phyloP scores from a whole-genome alignment of 1,140 invertebrate species.

The Pseudoatta argentina region DNA sequence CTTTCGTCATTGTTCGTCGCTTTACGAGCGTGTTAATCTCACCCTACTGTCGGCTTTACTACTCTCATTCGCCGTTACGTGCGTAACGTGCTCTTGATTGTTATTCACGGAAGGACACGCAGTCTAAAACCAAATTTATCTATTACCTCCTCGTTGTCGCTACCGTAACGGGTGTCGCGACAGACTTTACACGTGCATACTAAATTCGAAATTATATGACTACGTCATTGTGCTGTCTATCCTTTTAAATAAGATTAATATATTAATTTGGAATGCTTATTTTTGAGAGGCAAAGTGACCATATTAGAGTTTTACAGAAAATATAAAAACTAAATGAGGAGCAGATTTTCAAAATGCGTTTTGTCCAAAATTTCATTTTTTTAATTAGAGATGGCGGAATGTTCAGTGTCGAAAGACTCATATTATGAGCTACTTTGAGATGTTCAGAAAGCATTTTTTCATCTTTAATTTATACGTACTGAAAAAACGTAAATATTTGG shows the following conservation, averaged over 20 bases:
- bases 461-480: too few relatives aligned
- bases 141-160: slow-evolving; percentile 62
- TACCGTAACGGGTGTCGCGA: slow-evolving; percentile 59
- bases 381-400: too few relatives aligned
- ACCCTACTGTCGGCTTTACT: slow-evolving; percentile 70
- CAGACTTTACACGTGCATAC: slow-evolving; percentile 61
- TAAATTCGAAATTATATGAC: slow-evolving; percentile 57
- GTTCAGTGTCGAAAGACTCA: too few relatives aligned
- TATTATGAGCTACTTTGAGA: too few relatives aligned
- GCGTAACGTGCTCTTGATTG: slow-evolving; percentile 69
- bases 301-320: background rate
- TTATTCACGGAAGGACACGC: slow-evolving; percentile 67
- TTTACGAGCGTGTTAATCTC: slow-evolving; percentile 78
- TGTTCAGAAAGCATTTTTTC: too few relatives aligned
- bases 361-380: too few relatives aligned
- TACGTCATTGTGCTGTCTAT: slow-evolving; percentile 20
- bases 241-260: slow-evolving; percentile 25
- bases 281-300: background rate
- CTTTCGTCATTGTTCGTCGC: slow-evolving; percentile 71
- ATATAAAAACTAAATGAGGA: background rate
- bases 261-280: slow-evolving; percentile 42
- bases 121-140: slow-evolving; percentile 67
- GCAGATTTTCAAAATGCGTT: too few relatives aligned
- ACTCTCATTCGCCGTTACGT: slow-evolving; percentile 71
- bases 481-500: too few relatives aligned